Base-by-base conservation (phyloP, 2,797 vertebrate species). In the Pipistrellus pygmaeus region DNA sequence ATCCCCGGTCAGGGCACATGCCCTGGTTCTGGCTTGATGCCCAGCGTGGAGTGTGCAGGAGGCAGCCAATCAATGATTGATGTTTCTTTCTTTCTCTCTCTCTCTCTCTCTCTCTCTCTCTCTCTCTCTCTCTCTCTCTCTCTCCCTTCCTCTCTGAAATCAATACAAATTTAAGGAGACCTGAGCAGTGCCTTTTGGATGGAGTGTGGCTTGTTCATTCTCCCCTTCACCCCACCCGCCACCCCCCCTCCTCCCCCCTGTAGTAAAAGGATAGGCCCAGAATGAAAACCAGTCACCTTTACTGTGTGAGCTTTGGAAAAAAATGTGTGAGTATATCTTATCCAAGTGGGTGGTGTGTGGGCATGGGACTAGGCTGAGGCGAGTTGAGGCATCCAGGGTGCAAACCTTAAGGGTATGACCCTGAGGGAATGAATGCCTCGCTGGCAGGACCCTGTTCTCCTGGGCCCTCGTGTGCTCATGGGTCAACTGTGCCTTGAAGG, bases 221-320 rank as follows among this genome's bases (percentile, higher is more conserved):
- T 44, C 41, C 17, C 51, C 15, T 11, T 11, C 44, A 44, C 44
- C 44, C 25, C 25, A 11, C 0, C 11, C 57, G 7, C 21, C 8
- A 35, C 1, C 9, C 55, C 21, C 23, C 8, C 20, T 0, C 25
- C 25, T 11, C 0, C 11, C 57, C 11, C 12, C 57, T 0, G 21
- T 32, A 51, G 3, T 35, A 12, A 44, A 83, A 69, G 15, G 8
- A 18, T 35, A 48, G 41, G 41, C 57, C 25, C 89, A 0, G 38
- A 55, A 55, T 85, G 73, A 81, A 88, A 83, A 41, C 20, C 30
- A 64, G 60, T 15, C 25, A 21, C 44, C 23, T 85, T 35, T 69
- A 15, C 51, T 75, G 55, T 60, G 12, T 32, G 75, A 60, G 20
- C 46, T 91, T 48, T 71, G 21, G 75, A 11, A 35, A 38, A 38